phyloP scores from a whole-genome alignment of 1,140 invertebrate species.

The Sarcophaga bullata region DNA sequence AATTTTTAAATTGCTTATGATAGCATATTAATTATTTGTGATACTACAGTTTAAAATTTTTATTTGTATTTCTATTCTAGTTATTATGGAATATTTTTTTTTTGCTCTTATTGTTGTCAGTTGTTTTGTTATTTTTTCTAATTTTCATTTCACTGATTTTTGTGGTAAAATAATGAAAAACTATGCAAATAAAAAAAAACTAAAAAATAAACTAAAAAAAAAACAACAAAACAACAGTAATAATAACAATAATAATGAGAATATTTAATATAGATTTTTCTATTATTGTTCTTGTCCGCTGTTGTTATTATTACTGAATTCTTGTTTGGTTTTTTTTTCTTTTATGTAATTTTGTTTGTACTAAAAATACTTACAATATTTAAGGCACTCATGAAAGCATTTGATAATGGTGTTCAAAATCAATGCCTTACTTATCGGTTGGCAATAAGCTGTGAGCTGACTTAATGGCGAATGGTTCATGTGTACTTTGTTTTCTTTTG shows the following conservation, averaged over 20 bases:
- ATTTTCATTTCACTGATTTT: conserved; percentile 22
- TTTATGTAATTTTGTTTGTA: too few species aligned
- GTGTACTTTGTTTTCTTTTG: not conserved
- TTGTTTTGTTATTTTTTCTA: not conserved
- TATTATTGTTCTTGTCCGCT: not conserved
- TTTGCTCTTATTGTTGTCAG: not conserved
- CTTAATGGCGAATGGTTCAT: not conserved
- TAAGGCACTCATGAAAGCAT: not conserved
- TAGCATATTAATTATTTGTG: too few species aligned
- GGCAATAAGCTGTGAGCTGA: not conserved
- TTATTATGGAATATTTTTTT: too few species aligned
- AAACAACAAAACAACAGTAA: not conserved
- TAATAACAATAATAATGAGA: not conserved
- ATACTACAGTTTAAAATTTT: too few species aligned
- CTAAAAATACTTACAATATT: not conserved
- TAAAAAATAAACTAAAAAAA: too few species aligned
- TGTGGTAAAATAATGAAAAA: not conserved
- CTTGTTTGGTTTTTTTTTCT: too few species aligned
- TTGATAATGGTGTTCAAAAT: too few species aligned
- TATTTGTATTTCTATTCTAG: too few species aligned
- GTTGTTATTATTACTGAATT: not conserved
- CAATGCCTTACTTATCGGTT: too few species aligned
- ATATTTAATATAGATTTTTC: not conserved
- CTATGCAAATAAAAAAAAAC: too few species aligned
- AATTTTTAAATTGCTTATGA: too few species aligned